Percentiles rank a stretch among this genome's conserved stretches.
Conservation (phyloP, 1,140 invertebrate genomes). For the Adoxophyes honmai region DNA sequence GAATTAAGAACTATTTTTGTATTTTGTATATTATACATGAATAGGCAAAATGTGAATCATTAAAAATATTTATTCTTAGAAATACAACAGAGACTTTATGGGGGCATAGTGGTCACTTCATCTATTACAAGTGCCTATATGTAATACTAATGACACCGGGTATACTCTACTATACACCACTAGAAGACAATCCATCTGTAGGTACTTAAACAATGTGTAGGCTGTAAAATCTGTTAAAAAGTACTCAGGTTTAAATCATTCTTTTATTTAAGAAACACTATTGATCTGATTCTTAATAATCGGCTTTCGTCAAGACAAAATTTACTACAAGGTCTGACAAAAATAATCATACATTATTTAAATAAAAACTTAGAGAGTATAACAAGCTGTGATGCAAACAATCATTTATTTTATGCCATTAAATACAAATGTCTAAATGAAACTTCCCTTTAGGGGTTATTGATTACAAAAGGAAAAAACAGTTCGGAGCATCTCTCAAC, state of each 20-base stretch:
- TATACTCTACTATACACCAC: conserved; percentile 12
- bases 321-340: conserved; percentile 20
- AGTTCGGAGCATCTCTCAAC: too few relatives aligned
- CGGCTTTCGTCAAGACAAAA: conserved; percentile 61
- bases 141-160: conserved; percentile 32
- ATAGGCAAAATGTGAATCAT: conserved; percentile 73
- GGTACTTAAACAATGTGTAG: conserved; percentile 27
- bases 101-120: conserved; percentile 48
- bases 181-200: conserved; percentile 17
- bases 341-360: conserved; percentile 8
- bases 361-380: too few relatives aligned
- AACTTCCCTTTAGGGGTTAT: too few relatives aligned
- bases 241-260: conserved; percentile 50
- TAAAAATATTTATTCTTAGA: conserved; percentile 69
- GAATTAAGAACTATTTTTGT: conserved; percentile 52
- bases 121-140: conserved; percentile 54
- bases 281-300: conserved; percentile 35
- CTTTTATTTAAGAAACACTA: conserved; percentile 27
- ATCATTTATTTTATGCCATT: too few relatives aligned
- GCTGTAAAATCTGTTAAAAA: conserved; percentile 46
- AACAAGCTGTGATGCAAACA: too few relatives aligned
- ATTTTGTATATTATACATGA: conserved; percentile 74
- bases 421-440: too few relatives aligned
- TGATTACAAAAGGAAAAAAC: too few relatives aligned
- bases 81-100: conserved; percentile 55